These are phyloP conservation scores for Bolborhynchus lineola DNA, from an alignment of 2,113 vertebrate species.

Conservation along the genomic window DNA sequence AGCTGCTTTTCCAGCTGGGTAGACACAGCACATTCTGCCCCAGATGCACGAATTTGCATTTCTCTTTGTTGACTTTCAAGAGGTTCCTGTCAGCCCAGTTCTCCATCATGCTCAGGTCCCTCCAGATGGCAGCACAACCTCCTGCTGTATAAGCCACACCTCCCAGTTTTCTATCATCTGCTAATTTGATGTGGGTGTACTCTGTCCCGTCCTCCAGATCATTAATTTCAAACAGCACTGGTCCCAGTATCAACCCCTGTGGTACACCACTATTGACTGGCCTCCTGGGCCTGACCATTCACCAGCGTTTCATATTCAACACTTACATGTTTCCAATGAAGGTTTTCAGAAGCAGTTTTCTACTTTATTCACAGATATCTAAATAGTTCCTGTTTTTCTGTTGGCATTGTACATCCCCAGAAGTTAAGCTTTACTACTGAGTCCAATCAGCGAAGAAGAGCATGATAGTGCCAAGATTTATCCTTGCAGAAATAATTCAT, in stretches of 20 bases:
- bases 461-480: neutral
- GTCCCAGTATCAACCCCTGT: neutral
- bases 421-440: neutral
- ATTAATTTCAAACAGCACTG: neutral
- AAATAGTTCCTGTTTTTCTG: neutral
- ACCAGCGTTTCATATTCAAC: neutral
- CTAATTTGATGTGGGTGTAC: neutral
- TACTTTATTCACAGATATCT: neutral
- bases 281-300: rapidly evolving
- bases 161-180: neutral
- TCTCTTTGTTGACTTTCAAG: neutral
- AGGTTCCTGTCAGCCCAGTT: neutral
- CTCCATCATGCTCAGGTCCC: neutral
- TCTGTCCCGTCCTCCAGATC: neutral
- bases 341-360: neutral
- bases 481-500: neutral
- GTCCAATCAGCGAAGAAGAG: neutral
- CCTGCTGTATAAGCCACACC: neutral
- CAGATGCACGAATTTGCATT: neutral
- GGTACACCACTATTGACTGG: neutral
- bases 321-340: neutral
- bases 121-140: neutral
- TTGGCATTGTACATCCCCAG: neutral
- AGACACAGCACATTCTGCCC: neutral
- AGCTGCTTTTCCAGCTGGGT: neutral